Conservation (phyloP, 2,888 invertebrate species). For the Agonopterix subpropinquella region DNA sequence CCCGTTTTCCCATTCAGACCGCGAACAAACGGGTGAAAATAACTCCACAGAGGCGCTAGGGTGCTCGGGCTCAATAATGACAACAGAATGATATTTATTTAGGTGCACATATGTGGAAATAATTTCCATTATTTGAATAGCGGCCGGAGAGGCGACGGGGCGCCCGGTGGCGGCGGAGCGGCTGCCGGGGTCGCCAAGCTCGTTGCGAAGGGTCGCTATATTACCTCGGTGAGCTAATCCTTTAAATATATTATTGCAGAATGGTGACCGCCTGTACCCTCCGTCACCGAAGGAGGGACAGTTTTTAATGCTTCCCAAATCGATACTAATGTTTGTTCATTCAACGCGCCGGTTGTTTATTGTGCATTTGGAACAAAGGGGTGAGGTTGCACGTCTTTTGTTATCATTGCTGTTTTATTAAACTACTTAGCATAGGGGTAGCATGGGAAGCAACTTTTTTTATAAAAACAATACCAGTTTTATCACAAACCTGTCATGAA, state of each 20-base stretch:
- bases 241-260: slow-evolving; percentile 75
- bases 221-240: slow-evolving; percentile 70
- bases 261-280: slow-evolving; percentile 44
- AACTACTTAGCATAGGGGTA: too few relatives aligned
- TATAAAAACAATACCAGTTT: too few relatives aligned
- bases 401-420: too few relatives aligned
- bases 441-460: too few relatives aligned
- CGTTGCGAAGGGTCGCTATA: slow-evolving; percentile 62
- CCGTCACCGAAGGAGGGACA: slow-evolving; percentile 37
- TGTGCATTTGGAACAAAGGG: background rate
- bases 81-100: slow-evolving; percentile 69
- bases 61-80: slow-evolving; percentile 56
- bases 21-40: slow-evolving; percentile 61
- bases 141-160: slow-evolving; percentile 37
- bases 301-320: slow-evolving; percentile 63
- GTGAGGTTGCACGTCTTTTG: background rate
- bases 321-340: slow-evolving; percentile 58
- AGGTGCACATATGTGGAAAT: slow-evolving; percentile 74
- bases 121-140: slow-evolving; percentile 74
- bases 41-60: slow-evolving; percentile 49
- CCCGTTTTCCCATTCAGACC: slow-evolving; percentile 36
- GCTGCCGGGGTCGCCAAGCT: slow-evolving; percentile 16
- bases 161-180: background rate
- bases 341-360: slow-evolving; percentile 13
- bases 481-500: too few relatives aligned